These are phyloP conservation scores for Hylomyscus alleni DNA, from an alignment of 2,797 vertebrate genomes.

Conservation along the genomic window DNA sequence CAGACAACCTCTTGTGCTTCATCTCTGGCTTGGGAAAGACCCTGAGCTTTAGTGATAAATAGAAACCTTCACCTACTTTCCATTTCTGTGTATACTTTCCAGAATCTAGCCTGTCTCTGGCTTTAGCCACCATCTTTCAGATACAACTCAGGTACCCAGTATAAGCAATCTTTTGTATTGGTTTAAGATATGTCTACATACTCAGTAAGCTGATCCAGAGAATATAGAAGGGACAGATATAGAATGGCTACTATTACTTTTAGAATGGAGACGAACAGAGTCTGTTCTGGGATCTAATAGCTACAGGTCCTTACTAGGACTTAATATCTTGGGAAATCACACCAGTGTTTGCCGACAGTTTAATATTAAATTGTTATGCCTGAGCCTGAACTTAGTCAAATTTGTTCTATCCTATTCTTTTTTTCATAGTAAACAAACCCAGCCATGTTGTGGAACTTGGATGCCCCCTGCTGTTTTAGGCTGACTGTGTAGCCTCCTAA, in stretches of 20 bases:
- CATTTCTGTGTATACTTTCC: too few relatives aligned
- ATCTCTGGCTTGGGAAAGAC: constrained; percentile 94
- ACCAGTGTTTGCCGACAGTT: background rate
- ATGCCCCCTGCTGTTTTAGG: constrained; percentile 90
- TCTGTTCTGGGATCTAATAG: too few relatives aligned
- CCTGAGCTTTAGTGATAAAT: constrained; percentile 90
- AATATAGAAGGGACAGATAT: background rate
- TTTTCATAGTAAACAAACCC: constrained; percentile 82
- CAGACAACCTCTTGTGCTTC: constrained; percentile 90
- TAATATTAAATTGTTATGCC: background rate
- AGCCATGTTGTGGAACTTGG: constrained; percentile 90
- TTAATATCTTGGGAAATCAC: background rate
- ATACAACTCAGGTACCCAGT: background rate
- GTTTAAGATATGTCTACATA: too few relatives aligned
- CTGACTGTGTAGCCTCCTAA: constrained; percentile 88
- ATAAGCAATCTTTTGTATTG: too few relatives aligned
- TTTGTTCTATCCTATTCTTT: constrained; percentile 59
- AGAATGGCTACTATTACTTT: background rate
- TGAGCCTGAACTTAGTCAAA: too few relatives aligned
- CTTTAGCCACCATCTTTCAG: background rate
- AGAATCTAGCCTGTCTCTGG: background rate
- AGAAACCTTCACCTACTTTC: background rate
- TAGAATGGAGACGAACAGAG: too few relatives aligned
- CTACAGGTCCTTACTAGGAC: background rate
- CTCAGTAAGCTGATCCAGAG: background rate